Evolutionary conservation across 2,797 vertebrate species (phyloP).

Genomic region (Tangara arthus): DNA sequence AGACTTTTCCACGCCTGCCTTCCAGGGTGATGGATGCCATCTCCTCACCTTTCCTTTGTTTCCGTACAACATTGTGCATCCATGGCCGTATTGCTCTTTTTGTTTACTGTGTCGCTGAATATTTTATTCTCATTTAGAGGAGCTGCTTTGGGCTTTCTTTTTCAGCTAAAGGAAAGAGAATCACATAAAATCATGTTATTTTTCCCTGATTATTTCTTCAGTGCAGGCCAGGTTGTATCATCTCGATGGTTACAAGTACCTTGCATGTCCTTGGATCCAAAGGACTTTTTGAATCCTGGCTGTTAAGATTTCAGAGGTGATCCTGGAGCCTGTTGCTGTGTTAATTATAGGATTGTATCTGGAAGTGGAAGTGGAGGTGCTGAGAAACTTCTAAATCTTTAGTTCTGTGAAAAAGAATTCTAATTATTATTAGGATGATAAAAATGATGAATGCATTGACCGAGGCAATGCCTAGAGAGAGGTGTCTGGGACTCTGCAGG

Average conservation of each 20-base stretch:
- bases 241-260: background rate
- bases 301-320: background rate
- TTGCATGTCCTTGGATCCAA: background rate
- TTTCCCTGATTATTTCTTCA: conserved; percentile 4
- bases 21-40: background rate
- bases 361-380: background rate
- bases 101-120: background rate
- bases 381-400: background rate
- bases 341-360: background rate
- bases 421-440: background rate
- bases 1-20: conserved; percentile 34
- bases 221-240: background rate
- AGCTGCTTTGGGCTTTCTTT: conserved; percentile 15
- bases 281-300: background rate
- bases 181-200: background rate
- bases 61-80: background rate
- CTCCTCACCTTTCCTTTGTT: conserved; percentile 42
- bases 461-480: background rate
- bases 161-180: background rate
- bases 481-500: background rate
- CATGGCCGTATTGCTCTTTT: background rate
- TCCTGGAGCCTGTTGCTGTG: background rate
- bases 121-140: conserved; percentile 14
- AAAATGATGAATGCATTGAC: background rate
- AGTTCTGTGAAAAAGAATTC: background rate